Conservation (phyloP, 2,888 invertebrate genomes). For the Hermaeophaga mercurialis region DNA sequence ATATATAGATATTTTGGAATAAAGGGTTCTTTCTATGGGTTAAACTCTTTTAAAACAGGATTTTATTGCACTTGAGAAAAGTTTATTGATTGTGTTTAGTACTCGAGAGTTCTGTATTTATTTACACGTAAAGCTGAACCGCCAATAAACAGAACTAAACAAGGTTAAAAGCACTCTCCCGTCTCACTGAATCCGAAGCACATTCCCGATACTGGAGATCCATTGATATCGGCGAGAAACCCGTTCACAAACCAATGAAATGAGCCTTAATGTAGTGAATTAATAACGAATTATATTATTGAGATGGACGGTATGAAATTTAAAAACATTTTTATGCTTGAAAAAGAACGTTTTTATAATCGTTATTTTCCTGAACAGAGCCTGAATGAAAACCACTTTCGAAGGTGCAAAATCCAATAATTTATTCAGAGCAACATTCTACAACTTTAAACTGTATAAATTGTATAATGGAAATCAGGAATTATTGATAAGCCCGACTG, state of each 20-base stretch:
- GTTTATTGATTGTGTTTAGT: not conserved
- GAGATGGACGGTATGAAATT: slow-evolving; percentile 46
- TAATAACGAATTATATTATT: slow-evolving; percentile 49
- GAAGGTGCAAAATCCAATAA: slow-evolving; percentile 42
- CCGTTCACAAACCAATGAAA: slow-evolving; percentile 45
- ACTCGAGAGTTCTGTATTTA: not conserved
- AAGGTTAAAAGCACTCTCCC: slow-evolving; percentile 1
- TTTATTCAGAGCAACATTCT: slow-evolving; percentile 35
- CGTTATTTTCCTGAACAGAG: slow-evolving; percentile 24
- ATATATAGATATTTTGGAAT: no score
- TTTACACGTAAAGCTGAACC: not conserved
- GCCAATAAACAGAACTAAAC: not conserved
- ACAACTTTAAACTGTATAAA: slow-evolving; percentile 28
- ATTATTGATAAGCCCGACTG: slow-evolving; percentile 30
- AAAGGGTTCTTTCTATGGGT: no score
- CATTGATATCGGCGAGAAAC: slow-evolving; percentile 45
- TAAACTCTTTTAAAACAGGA: no score
- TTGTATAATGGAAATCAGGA: slow-evolving; percentile 25
- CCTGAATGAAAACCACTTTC: slow-evolving; percentile 41
- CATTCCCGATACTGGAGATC: slow-evolving; percentile 41
- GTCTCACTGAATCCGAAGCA: slow-evolving; percentile 6
- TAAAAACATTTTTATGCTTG: slow-evolving; percentile 42
- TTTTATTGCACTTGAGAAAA: no score
- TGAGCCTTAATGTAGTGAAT: slow-evolving; percentile 50
- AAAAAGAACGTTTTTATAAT: slow-evolving; percentile 36